These are phyloP conservation scores for Eurytoma adleriae DNA, from an alignment of 2,888 invertebrate genomes.

Conservation along the genomic window DNA sequence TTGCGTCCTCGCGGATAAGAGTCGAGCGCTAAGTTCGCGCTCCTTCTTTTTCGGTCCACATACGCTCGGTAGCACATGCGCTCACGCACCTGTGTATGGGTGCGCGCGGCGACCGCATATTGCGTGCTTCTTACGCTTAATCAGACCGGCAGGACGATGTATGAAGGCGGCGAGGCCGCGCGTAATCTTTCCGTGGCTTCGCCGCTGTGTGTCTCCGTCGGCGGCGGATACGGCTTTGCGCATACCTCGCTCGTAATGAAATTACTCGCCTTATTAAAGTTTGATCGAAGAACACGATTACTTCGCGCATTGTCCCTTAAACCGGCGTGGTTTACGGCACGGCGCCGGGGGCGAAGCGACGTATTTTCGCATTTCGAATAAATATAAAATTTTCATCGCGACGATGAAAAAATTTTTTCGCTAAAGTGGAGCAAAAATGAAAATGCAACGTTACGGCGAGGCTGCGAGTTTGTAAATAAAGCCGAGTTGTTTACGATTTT, in stretches of 20 bases:
- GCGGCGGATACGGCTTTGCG: neutral
- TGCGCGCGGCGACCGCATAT: constrained; percentile 12
- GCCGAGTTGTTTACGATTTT: no score
- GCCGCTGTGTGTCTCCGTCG: neutral
- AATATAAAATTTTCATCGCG: neutral
- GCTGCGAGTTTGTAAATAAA: no score
- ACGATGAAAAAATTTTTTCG: neutral
- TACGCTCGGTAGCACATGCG: no score
- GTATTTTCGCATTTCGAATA: neutral
- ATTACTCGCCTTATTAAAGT: constrained; percentile 36
- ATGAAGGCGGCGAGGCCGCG: constrained; percentile 12
- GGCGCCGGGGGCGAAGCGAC: neutral
- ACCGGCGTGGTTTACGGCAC: neutral
- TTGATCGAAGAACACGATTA: constrained; percentile 20
- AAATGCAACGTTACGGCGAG: no score
- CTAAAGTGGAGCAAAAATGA: neutral
- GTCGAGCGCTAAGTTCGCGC: no score
- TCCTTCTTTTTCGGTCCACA: no score
- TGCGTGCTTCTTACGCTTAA: constrained; percentile 42
- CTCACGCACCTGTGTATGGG: neutral
- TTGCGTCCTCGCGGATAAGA: no score
- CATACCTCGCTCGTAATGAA: constrained; percentile 25
- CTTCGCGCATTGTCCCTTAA: constrained; percentile 9
- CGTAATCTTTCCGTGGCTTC: constrained; percentile 18
- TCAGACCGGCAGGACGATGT: constrained; percentile 22